phyloP scores from a whole-genome alignment of 2,113 vertebrate species.

The Phyllopteryx taeniolatus region DNA sequence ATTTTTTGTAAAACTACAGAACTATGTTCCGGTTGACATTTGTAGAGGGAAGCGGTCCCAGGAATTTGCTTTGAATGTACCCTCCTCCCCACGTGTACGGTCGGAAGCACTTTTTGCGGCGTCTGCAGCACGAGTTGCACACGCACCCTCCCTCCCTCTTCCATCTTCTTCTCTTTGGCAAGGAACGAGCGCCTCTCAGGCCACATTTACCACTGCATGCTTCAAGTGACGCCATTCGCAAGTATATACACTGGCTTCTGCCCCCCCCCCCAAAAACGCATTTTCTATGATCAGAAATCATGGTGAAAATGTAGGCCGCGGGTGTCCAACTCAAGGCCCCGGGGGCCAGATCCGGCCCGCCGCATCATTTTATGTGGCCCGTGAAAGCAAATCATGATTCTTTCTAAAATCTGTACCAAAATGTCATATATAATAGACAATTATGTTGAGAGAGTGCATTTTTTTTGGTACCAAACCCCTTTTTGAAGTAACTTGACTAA shows the following conservation, averaged over 20 bases:
- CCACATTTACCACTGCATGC: background rate
- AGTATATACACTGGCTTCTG: no score
- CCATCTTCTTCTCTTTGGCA: background rate
- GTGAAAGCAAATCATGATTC: no score
- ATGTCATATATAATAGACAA: no score
- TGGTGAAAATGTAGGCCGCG: no score
- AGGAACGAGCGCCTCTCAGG: background rate
- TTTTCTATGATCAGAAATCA: no score
- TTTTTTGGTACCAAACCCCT: no score
- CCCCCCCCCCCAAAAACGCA: background rate
- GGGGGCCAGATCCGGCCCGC: no score
- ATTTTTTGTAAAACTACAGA: background rate
- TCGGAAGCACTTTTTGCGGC: constrained; percentile 48
- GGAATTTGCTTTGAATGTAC: constrained; percentile 57
- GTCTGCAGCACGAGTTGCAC: constrained; percentile 36
- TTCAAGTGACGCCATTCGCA: background rate
- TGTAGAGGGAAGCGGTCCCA: constrained; percentile 2
- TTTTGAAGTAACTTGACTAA: no score
- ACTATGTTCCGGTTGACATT: background rate
- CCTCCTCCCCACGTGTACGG: background rate
- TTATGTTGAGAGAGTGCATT: no score
- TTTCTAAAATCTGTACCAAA: no score
- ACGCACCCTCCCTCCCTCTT: background rate
- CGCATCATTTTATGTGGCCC: no score
- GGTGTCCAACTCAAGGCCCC: no score